Evolutionary conservation across 1,140 invertebrate species (phyloP), one percentile per base, ranked within the genome.

Genomic region (Euborellia annulipes): DNA sequence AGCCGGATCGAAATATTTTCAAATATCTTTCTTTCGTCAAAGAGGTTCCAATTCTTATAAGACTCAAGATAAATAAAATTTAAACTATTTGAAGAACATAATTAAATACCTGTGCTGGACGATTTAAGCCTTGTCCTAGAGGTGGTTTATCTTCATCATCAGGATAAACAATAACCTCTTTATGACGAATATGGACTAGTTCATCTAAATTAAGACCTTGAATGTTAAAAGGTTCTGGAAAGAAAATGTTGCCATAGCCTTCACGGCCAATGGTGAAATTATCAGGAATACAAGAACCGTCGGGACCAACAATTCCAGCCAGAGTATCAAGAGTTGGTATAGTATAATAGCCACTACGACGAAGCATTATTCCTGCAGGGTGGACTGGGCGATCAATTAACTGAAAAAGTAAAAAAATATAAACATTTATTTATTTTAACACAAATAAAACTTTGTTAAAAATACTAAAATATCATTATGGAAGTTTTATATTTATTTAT

Each of bases 171-270:
- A 77, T 76, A 2, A 85, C 71, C 62, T 85, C 81, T 55, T 82
- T 82, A 57, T 83, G 76, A 14, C 81, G 64, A 51, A 85, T 81
- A 51, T 84, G 79, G 9, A 72, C 75, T 77, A 89, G 76, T 53
- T 87, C 79, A 65, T 96, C 91, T 6, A 96, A 61, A 66, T 96
- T 87, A 14, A 97, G 55, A 7, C 81, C 82, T 18, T 82, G 74
- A n/a, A 97, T 79, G 62, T 96, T 84, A 48, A 93, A 80, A 18
- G 77, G 72, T 49, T 86, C 84, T 21, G 79, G 76, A 59, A 90
- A 98, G 59, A 74, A 87, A 0, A 98, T 83, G 62, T 85, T 88
- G 18, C 95, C 94, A 63, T 91, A 98, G 37, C 86, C 85, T 46
- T 80, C 70, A 13, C 93, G 71, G 0, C 91, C 92, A 41, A 98